Evolutionary conservation across 2,113 vertebrate species (phyloP).

Genomic region (Galbula dea): DNA sequence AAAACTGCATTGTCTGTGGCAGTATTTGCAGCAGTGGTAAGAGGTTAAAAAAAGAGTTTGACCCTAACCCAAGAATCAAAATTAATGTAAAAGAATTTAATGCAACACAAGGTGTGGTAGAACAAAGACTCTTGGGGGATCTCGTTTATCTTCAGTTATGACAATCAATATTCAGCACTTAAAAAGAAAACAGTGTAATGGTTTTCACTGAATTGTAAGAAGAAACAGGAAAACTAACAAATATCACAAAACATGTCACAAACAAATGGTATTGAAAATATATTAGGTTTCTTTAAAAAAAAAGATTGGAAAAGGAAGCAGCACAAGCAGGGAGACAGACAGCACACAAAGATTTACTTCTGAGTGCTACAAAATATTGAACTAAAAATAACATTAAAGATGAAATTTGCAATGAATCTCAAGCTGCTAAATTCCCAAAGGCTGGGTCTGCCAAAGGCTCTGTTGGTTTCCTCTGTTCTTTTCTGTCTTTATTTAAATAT

Average conservation of each 20-base stretch:
- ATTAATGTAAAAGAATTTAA: background rate
- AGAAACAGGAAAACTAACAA: slow-evolving; percentile 42
- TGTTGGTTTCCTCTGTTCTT: slow-evolving; percentile 78
- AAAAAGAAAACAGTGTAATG: background rate
- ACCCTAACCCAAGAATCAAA: background rate
- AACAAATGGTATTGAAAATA: slow-evolving; percentile 76
- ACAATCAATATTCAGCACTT: slow-evolving; percentile 24
- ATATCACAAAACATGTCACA: slow-evolving; percentile 51
- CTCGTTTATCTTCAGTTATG: slow-evolving; percentile 9
- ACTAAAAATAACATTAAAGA: slow-evolving; percentile 84
- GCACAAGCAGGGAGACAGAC: slow-evolving; percentile 57
- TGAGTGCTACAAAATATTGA: slow-evolving; percentile 79
- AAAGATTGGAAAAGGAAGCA: slow-evolving; percentile 51
- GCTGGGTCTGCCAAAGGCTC: slow-evolving; percentile 79
- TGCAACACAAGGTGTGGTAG: background rate
- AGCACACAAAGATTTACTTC: slow-evolving; percentile 76
- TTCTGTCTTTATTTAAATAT: slow-evolving; percentile 92
- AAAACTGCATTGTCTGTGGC: background rate
- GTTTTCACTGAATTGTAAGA: slow-evolving; percentile 12
- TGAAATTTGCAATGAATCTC: slow-evolving; percentile 82
- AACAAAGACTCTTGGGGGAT: background rate
- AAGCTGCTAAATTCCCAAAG: slow-evolving; percentile 81
- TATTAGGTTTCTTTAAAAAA: slow-evolving; percentile 68
- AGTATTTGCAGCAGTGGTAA: background rate
- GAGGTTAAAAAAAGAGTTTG: background rate